Evolutionary conservation across 2,888 invertebrate genomes (phyloP), one percentile per base, ranked within the genome.

Genomic region (Lasioglossum malachurum): DNA sequence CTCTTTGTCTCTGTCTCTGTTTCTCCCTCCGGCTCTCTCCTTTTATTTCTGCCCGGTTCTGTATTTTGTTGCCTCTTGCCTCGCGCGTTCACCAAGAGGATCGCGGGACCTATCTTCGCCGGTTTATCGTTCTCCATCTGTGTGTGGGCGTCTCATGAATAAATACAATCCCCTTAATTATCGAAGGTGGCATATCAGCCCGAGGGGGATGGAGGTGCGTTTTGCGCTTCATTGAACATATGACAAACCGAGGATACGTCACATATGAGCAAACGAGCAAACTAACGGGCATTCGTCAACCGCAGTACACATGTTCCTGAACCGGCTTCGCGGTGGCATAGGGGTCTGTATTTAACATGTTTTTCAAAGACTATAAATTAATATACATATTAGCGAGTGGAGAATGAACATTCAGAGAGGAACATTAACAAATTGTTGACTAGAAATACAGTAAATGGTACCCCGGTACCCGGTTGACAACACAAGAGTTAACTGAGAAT

Each of bases 101-200:
- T 78, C 73, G 64, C 19, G 71, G 46, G 23, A 64, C 60, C 31
- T 60, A 86, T 69, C 78, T 73, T 69, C 44, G 14, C 35, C 41
- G n/a, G 19, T 86, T 75, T 78, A 78, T 82, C 87, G 53, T 67
- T 67, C 79, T 35, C 41, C 49, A 75, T 75, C 41, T 53, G 35
- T 19, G 49, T 49, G 87, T 82, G 67, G 86, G 87, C 49, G 86
- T 77, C 64, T 87, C 87, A 87, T 80, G 87, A 87, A 87, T 87
- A 87, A 87, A 87, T 83, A 87, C 81, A 86, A 81, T 87, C 10
- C 81, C 76, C 67, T 73, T 79, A 87, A 87, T 87, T 87, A 79
- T 79, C 27, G 16, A 16, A 73, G 74, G 19, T 44, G 35, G 38
- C 23, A 38, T 12, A 38, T 38, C 69, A 23, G 23, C 10, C 23